Evolutionary conservation across 2,888 invertebrate genomes (phyloP).

Genomic region (Tetheella fluctuosa): DNA sequence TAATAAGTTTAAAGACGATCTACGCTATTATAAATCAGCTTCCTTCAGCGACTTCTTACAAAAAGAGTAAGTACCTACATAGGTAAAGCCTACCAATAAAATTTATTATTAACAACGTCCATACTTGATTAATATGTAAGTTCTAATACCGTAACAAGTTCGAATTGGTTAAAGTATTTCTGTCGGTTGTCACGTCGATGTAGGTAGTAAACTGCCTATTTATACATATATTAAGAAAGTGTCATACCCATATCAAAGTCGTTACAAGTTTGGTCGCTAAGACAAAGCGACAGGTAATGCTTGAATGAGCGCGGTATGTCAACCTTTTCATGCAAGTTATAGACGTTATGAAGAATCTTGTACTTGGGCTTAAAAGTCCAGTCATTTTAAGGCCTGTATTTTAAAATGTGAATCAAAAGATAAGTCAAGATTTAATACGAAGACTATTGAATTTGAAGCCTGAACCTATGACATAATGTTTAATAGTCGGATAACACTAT

Average conservation of each 20-base stretch:
- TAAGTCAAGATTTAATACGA: no score
- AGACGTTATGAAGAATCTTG: neutral
- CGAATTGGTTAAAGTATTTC: constrained; percentile 33
- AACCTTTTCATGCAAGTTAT: neutral
- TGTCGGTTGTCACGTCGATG: constrained; percentile 28
- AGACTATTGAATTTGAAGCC: no score
- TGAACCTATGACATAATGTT: no score
- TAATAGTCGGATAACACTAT: no score
- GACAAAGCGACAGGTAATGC: constrained; percentile 44
- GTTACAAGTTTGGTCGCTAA: constrained; percentile 47
- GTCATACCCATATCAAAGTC: constrained; percentile 66
- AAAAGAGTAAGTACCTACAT: neutral
- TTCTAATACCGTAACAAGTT: constrained; percentile 32
- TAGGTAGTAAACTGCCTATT: constrained; percentile 32
- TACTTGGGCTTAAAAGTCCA: no score
- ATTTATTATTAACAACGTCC: neutral
- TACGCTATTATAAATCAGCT: no score
- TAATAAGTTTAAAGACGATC: no score
- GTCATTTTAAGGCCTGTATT: neutral
- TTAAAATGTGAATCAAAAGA: no score
- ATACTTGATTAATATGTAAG: constrained; percentile 25
- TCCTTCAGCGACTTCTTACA: no score
- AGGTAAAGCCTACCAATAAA: neutral
- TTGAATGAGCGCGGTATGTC: constrained; percentile 18
- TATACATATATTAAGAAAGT: constrained; percentile 43